Percentiles rank a stretch among this genome's conserved stretches.
phyloP scores from a whole-genome alignment of 2,888 invertebrate genomes.

The Drosophila aldrichi region DNA sequence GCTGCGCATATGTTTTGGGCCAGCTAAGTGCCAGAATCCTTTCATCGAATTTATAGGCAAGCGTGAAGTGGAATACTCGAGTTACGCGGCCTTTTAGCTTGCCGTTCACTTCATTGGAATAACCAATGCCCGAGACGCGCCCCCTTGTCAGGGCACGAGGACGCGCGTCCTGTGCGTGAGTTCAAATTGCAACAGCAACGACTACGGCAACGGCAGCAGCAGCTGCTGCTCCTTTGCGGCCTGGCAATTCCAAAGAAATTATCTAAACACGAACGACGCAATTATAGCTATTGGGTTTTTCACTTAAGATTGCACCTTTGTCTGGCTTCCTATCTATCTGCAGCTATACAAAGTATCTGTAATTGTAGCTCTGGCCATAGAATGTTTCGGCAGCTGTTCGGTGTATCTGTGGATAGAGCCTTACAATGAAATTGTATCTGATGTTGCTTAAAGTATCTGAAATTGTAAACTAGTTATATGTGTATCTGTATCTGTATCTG shows the following conservation, averaged over 20 bases:
- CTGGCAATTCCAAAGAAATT: slow-evolving; percentile 47
- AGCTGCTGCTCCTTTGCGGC: slow-evolving; percentile 20
- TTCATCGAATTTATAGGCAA: slow-evolving; percentile 52
- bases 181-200: slow-evolving; percentile 57
- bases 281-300: slow-evolving; percentile 49
- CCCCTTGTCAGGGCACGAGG: slow-evolving; percentile 39
- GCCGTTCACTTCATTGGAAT: slow-evolving; percentile 32
- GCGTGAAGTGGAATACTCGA: slow-evolving; percentile 71
- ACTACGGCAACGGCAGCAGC: background rate
- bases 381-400: slow-evolving; percentile 12
- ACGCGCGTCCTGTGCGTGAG: slow-evolving; percentile 51
- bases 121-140: slow-evolving; percentile 6
- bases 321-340: slow-evolving; percentile 9
- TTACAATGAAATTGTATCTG: background rate
- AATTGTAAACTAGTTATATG: background rate
- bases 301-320: slow-evolving; percentile 62
- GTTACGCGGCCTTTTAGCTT: slow-evolving; percentile 57
- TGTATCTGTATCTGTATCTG: background rate
- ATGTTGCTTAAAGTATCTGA: background rate
- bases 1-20: slow-evolving; percentile 12
- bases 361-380: slow-evolving; percentile 3
- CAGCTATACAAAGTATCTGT: slow-evolving; percentile 6
- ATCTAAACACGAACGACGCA: slow-evolving; percentile 43
- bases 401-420: slow-evolving; percentile 1
- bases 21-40: slow-evolving; percentile 68